A percentile compares a stretch with the other conserved stretches of the same genome.
Conservation (phyloP, 2,888 invertebrate species). For the Dromius quadrimaculatus region DNA sequence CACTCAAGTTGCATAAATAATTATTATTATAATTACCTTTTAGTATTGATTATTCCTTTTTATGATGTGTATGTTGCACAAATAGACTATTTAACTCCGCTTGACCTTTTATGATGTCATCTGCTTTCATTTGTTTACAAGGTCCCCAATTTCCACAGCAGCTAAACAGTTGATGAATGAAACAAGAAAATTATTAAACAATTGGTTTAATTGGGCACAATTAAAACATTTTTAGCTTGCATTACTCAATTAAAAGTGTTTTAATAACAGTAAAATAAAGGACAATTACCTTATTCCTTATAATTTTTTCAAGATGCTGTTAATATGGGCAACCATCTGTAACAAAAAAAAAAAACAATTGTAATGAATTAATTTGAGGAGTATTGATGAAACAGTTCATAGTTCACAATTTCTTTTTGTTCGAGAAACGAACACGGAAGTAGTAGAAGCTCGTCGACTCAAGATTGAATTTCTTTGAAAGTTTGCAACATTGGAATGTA, state of each 20-base stretch:
- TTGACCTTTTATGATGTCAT: constrained; percentile 23
- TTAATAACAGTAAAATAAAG: not conserved
- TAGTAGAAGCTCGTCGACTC: no score
- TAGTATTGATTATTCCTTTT: no score
- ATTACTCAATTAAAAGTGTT: not conserved
- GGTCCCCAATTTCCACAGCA: not conserved
- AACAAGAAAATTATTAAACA: constrained; percentile 8
- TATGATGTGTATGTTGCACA: no score
- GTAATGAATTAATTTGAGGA: not conserved
- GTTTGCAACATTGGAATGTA: constrained; percentile 36
- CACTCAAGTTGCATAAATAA: no score
- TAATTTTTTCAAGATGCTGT: not conserved
- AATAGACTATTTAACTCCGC: constrained; percentile 17
- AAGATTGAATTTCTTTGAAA: no score
- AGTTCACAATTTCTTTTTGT: not conserved
- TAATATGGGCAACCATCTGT: constrained; percentile 8
- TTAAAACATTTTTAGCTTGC: constrained; percentile 4
- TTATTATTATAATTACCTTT: no score
- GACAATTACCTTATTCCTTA: not conserved
- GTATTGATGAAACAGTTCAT: constrained; percentile 1
- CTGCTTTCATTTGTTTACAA: constrained; percentile 21
- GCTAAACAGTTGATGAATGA: constrained; percentile 12
- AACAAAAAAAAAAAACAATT: not conserved
- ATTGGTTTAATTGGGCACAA: constrained; percentile 8
- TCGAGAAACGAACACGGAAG: constrained; percentile 1